Base-by-base conservation (phyloP, 2,888 invertebrate genomes). In the Napeogenes sylphis region DNA sequence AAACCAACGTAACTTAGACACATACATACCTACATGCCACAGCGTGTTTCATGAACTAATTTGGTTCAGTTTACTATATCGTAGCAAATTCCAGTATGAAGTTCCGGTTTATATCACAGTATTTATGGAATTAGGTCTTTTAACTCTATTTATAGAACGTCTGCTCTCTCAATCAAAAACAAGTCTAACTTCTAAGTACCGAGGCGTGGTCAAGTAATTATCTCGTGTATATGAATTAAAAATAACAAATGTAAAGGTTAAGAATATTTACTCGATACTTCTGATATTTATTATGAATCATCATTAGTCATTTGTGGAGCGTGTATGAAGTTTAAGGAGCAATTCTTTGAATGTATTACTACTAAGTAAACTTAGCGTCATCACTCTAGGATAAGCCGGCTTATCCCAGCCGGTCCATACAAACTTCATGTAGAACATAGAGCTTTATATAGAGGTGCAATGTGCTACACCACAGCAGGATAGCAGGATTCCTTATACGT, bases 191-290 rank as follows among this genome's bases (percentile, higher is more conserved):
- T 64, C 58, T 42, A 53, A 61, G 64, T 63, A 61, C 59, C 57
- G 65, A 72, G 71, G 71, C 71, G 71, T 72, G 71, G 72, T 68
- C 71, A 62, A 65, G 61, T 63, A 70, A 62, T 70, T 68, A 62
- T 66, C 59, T 53, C 58, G 33, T 57, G 59, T 62, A 58, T 63
- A 62, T 21, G 21, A 21, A 51, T 12, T 30, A 51, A 51, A n/a
- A 51, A 30, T 30, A 30, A 51, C 4, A 51, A 51, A 30, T 47
- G 21, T 30, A 51, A 30, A 51, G n/a, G 47, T 47, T 30, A 30
- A 51, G 0, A 30, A 30, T 14, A 51, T 47, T n/a, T 47, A 59
- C 61, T 30, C 46, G 42, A 21, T 21, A 21, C 21, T 21, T 21
- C 21, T 60, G 45, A 55, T 54, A 56, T 59, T 54, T 58, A 58